Evolutionary conservation across 2,888 invertebrate genomes (phyloP).

Genomic region (Campoplex nolae): DNA sequence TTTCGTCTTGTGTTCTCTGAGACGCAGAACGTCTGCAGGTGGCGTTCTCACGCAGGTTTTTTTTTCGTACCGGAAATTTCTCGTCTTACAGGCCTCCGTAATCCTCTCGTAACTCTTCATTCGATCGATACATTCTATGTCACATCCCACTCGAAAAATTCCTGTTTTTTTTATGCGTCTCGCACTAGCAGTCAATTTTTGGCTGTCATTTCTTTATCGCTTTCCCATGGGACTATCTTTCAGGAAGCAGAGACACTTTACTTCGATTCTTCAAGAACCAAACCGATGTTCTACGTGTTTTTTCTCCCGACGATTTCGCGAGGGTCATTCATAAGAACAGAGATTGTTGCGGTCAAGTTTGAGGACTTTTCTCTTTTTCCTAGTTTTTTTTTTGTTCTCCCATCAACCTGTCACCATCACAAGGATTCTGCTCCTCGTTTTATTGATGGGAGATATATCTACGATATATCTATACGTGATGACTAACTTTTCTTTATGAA

Average conservation of each 20-base stretch:
- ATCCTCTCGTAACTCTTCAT: neutral
- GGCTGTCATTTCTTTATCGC: neutral
- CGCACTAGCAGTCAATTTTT: neutral
- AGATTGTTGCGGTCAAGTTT: neutral
- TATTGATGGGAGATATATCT: too few relatives aligned
- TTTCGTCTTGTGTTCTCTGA: neutral
- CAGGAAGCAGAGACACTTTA: too few relatives aligned
- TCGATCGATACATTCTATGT: neutral
- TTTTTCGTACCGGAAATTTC: neutral
- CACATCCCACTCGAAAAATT: neutral
- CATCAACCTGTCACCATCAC: neutral
- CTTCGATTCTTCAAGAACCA: neutral
- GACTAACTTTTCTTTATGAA: neutral
- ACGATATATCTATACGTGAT: too few relatives aligned
- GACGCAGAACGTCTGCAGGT: neutral
- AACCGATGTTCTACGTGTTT: neutral
- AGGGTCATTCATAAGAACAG: neutral
- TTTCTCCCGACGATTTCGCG: neutral
- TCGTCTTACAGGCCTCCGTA: neutral
- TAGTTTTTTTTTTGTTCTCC: neutral
- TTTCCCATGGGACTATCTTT: neutral
- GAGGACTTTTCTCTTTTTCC: neutral
- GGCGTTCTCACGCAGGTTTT: neutral
- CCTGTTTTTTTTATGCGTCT: neutral
- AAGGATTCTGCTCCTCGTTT: neutral